These are phyloP conservation scores for Brachystomella parvula DNA, from an alignment of 1,140 invertebrate species.

Conservation along the genomic window DNA sequence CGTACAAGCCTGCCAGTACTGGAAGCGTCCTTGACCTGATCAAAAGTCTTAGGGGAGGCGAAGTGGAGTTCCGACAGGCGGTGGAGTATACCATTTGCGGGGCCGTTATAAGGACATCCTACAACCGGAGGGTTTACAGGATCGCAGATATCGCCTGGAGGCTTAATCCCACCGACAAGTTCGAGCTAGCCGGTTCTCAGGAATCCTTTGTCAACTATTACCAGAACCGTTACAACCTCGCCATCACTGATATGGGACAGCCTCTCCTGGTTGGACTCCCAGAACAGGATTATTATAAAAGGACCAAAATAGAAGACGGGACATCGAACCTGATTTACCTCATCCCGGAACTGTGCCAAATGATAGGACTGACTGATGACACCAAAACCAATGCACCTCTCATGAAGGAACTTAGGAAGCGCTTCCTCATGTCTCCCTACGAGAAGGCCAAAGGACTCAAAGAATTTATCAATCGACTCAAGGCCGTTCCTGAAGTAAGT, in stretches of 20 bases:
- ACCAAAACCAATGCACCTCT: slow-evolving; percentile 39
- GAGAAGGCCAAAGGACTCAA: slow-evolving; percentile 38
- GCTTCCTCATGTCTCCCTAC: slow-evolving; percentile 45
- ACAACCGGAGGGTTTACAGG: slow-evolving; percentile 66
- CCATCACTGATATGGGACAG: slow-evolving; percentile 18
- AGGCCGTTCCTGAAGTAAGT: neutral
- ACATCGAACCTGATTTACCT: too few relatives aligned
- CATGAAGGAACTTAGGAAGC: slow-evolving; percentile 40
- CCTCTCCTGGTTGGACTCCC: slow-evolving; percentile 25
- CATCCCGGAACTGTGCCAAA: slow-evolving; percentile 43
- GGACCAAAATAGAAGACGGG: too few relatives aligned
- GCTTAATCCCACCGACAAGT: slow-evolving; percentile 57
- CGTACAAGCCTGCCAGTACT: slow-evolving; percentile 62
- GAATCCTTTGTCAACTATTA: slow-evolving; percentile 74
- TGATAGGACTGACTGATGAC: slow-evolving; percentile 42
- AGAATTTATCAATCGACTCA: slow-evolving; percentile 34
- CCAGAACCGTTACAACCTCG: slow-evolving; percentile 44
- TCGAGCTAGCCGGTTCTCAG: slow-evolving; percentile 53
- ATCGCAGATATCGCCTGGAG: slow-evolving; percentile 75
- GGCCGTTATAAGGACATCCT: slow-evolving; percentile 50
- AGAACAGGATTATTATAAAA: slow-evolving; percentile 28
- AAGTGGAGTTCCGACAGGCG: slow-evolving; percentile 33
- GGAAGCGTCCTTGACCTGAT: slow-evolving; percentile 51
- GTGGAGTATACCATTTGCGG: slow-evolving; percentile 44
- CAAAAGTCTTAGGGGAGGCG: neutral